phyloP scores from a whole-genome alignment of 2,797 vertebrate genomes.

The Artibeus jamaicensis region DNA sequence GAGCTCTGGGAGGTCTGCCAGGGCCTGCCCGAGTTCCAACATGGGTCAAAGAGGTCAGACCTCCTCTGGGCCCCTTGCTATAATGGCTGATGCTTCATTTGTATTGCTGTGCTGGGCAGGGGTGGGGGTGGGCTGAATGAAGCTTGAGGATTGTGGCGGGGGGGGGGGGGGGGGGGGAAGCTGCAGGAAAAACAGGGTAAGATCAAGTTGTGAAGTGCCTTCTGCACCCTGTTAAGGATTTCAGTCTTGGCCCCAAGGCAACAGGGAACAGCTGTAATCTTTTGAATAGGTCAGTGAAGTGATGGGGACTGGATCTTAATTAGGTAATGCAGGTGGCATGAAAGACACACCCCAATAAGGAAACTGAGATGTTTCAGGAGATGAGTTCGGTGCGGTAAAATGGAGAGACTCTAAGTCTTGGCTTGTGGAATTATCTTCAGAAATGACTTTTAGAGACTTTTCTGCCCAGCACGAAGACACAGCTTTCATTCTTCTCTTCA shows the following conservation, averaged over 20 bases:
- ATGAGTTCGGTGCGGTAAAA: neutral
- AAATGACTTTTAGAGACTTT: neutral
- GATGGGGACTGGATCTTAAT: neutral
- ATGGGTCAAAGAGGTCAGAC: neutral
- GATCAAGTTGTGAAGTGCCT: neutral
- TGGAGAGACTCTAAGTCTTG: neutral
- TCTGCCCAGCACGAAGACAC: neutral
- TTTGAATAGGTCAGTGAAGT: neutral
- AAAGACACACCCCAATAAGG: neutral
- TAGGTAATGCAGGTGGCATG: neutral
- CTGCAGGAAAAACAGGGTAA: neutral
- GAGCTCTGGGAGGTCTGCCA: neutral
- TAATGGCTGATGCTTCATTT: neutral
- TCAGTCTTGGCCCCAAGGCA: neutral
- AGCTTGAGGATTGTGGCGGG: neutral
- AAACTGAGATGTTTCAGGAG: neutral
- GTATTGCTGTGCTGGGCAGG: neutral
- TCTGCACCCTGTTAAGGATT: neutral
- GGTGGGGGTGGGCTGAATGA: neutral
- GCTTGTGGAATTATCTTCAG: neutral
- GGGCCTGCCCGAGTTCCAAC: neutral
- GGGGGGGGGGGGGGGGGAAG: neutral
- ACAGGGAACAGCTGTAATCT: neutral
- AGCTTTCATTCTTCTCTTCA: neutral
- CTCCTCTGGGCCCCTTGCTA: fast-evolving